phyloP scores from a whole-genome alignment of 1,140 invertebrate species.

The Campodea augens region DNA sequence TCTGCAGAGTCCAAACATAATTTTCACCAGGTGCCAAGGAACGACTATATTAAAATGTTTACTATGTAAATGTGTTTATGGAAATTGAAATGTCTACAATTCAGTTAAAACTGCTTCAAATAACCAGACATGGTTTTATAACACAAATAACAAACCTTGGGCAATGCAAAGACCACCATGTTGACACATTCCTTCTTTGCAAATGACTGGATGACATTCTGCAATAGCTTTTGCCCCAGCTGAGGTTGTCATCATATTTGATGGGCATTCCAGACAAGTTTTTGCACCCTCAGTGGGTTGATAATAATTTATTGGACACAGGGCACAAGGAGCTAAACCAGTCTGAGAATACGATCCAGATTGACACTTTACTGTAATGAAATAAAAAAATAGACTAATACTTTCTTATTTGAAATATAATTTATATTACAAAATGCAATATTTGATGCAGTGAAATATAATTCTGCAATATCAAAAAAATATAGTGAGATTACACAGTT shows the following conservation, averaged over 20 bases:
- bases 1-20: too few relatives aligned
- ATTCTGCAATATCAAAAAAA: too few relatives aligned
- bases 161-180: conserved; percentile 68
- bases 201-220: conserved; percentile 68
- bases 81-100: background rate
- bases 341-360: conserved; percentile 85
- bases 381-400: conserved; percentile 7
- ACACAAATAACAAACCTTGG: conserved; percentile 5
- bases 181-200: conserved; percentile 68
- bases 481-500: too few relatives aligned
- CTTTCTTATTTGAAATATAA: background rate
- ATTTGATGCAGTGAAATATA: too few relatives aligned
- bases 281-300: conserved; percentile 64
- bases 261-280: conserved; percentile 67
- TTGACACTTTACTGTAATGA: conserved; percentile 58
- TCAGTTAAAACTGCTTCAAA: background rate
- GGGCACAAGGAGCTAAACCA: conserved; percentile 82
- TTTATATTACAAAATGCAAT: background rate
- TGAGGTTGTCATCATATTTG: conserved; percentile 59
- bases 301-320: conserved; percentile 84
- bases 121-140: background rate
- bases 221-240: conserved; percentile 53
- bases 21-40: too few relatives aligned
- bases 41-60: background rate
- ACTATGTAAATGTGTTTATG: background rate